A percentile compares a stretch with the other conserved stretches of the same genome.
Conservation (phyloP, 2,113 vertebrate genomes). For the Tragelaphus imberbis region DNA sequence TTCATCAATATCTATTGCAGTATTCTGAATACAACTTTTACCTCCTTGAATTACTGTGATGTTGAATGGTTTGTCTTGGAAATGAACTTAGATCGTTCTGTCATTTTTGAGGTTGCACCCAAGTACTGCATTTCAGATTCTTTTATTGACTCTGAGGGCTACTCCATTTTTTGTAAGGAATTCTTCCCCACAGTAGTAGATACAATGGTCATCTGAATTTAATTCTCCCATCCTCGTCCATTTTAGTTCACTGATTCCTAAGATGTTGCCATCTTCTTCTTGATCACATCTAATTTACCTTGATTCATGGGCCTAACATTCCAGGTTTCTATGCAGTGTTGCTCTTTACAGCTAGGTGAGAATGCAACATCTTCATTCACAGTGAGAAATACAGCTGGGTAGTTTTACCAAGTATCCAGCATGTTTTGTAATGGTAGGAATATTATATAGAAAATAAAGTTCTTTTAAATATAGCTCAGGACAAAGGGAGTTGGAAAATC, state of each 20-base stretch:
- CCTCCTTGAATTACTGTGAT: background rate
- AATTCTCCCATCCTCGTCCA: background rate
- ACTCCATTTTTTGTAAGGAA: background rate
- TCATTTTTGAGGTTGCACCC: background rate
- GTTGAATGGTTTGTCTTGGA: background rate
- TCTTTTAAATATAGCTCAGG: background rate
- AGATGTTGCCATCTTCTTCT: background rate
- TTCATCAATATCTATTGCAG: background rate
- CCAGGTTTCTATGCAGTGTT: background rate
- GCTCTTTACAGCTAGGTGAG: background rate
- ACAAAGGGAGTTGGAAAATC: background rate
- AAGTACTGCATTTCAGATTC: background rate
- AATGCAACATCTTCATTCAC: background rate
- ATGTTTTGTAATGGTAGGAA: background rate
- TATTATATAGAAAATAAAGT: background rate
- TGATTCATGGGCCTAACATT: background rate
- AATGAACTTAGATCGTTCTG: background rate
- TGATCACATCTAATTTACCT: background rate
- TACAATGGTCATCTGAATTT: background rate
- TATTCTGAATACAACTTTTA: background rate
- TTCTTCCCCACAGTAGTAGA: background rate
- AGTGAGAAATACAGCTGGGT: background rate
- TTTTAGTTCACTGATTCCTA: background rate
- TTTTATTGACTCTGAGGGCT: background rate
- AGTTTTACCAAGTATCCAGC: background rate